Evolutionary conservation across 2,797 vertebrate genomes (phyloP).

Genomic region (Tangara arthus): DNA sequence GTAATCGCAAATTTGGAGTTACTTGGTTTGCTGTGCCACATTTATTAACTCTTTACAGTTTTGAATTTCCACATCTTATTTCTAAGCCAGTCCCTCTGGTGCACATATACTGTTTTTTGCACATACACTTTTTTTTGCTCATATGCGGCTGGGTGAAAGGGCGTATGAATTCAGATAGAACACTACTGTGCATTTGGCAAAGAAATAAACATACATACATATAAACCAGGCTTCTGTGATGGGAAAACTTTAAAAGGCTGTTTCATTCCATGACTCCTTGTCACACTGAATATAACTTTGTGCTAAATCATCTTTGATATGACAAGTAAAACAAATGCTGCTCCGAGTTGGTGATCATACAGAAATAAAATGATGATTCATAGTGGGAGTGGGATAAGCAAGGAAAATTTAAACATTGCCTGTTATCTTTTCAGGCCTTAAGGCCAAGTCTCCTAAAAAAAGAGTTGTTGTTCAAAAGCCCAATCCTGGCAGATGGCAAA

Average conservation of each 20-base stretch:
- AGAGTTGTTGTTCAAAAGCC: background rate
- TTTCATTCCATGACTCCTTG: background rate
- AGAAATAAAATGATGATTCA: constrained; percentile 40
- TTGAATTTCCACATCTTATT: background rate
- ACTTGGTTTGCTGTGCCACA: background rate
- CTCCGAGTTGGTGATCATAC: background rate
- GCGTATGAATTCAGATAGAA: background rate
- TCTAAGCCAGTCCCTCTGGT: background rate
- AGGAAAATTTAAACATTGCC: background rate
- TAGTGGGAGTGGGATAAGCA: background rate
- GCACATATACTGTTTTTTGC: background rate
- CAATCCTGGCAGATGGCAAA: background rate
- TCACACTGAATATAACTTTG: background rate
- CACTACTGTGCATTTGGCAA: background rate
- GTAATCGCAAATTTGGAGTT: background rate
- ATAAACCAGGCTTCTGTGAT: background rate
- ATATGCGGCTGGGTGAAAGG: background rate
- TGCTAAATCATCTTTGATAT: background rate
- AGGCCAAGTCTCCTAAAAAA: background rate
- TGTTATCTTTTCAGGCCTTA: background rate
- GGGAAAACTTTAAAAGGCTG: background rate
- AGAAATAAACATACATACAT: background rate
- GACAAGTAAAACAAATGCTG: background rate
- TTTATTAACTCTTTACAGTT: background rate
- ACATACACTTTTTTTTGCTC: background rate